A percentile compares a stretch with the other conserved stretches of the same genome.
Conservation (phyloP, 2,797 vertebrate genomes). For the Urocyon cinereoargenteus region DNA sequence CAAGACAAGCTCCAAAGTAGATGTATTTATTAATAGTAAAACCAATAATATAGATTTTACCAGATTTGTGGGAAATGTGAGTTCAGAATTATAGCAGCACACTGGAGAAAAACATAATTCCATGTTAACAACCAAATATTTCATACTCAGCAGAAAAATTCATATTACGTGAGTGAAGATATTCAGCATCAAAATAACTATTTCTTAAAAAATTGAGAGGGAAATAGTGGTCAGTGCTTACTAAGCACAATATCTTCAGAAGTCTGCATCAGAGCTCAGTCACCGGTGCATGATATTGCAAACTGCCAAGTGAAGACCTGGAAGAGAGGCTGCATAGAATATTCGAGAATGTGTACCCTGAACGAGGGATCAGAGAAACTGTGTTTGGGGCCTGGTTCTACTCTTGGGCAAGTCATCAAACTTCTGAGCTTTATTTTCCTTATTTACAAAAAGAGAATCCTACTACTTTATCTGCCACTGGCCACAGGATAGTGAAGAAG, state of each 20-base stretch:
- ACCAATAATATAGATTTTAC: not conserved
- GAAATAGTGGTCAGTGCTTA: not conserved
- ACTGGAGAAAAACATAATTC: not conserved
- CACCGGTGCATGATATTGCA: rapidly evolving
- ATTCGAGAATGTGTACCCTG: rapidly evolving
- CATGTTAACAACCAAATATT: not conserved
- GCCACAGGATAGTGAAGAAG: rapidly evolving
- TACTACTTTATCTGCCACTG: not conserved
- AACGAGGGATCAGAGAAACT: no score
- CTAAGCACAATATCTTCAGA: not conserved
- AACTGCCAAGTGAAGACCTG: rapidly evolving
- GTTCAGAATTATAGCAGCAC: not conserved
- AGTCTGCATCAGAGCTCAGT: not conserved
- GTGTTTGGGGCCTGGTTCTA: not conserved
- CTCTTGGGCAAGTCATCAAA: not conserved
- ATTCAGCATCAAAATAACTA: not conserved
- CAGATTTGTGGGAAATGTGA: not conserved
- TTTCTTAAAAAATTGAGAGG: not conserved
- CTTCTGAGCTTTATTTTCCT: not conserved
- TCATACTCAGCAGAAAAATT: not conserved
- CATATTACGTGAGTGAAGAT: not conserved
- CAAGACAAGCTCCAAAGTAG: not conserved
- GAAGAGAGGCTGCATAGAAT: rapidly evolving
- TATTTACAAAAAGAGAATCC: not conserved
- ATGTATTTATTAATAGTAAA: not conserved